Evolutionary conservation across 2,113 vertebrate genomes (phyloP).

Genomic region (Falco punctatus): DNA sequence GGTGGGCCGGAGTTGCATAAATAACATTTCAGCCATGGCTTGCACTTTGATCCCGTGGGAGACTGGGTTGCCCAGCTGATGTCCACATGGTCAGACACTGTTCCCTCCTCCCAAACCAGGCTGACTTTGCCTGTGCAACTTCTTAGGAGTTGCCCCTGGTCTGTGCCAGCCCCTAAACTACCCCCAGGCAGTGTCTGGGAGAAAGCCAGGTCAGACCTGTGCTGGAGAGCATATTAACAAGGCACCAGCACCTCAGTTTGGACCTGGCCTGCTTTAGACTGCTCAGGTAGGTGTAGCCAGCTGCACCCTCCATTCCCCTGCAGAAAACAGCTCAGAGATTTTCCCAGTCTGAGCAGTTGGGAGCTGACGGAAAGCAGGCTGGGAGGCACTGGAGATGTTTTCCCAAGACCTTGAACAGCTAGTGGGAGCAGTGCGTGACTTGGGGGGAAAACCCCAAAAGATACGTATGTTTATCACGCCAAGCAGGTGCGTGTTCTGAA

Average conservation of each 20-base stretch:
- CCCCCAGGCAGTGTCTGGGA: not conserved
- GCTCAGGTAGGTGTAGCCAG: not conserved
- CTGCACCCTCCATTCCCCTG: not conserved
- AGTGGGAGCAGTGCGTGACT: not conserved
- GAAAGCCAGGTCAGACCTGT: not conserved
- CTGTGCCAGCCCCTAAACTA: not conserved
- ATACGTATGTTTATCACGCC: fast-evolving
- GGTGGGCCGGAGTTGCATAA: not conserved
- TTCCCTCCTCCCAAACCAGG: not conserved
- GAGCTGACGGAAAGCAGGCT: not conserved
- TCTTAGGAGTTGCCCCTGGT: not conserved
- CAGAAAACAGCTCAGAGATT: not conserved
- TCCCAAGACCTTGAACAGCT: not conserved
- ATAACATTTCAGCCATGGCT: fast-evolving
- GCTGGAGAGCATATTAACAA: not conserved
- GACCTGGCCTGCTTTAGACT: not conserved
- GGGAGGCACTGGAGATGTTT: not conserved
- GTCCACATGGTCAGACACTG: not conserved
- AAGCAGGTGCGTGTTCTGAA: not conserved
- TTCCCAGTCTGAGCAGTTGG: fast-evolving
- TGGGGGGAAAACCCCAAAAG: not conserved
- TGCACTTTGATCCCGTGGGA: not conserved
- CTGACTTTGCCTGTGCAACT: not conserved
- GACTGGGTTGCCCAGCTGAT: not conserved
- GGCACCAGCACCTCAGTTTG: not conserved